phyloP scores from a whole-genome alignment of 1,140 invertebrate species.

The Drosophila busckii region DNA sequence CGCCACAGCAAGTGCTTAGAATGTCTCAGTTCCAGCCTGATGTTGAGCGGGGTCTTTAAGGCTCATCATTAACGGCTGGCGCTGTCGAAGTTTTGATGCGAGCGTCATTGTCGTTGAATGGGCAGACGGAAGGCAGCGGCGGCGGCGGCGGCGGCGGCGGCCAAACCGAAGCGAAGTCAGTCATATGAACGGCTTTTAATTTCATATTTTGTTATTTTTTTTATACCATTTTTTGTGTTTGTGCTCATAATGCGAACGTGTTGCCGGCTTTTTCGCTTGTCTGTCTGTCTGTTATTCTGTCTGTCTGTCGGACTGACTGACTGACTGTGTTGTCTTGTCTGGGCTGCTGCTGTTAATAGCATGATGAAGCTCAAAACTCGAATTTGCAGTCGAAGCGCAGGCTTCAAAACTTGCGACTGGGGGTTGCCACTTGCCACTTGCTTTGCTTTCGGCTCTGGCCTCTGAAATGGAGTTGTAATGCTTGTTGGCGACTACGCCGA shows the following conservation, averaged over 20 bases:
- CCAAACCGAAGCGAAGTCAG: too few relatives aligned
- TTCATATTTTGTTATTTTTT: conserved; percentile 62
- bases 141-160: too few relatives aligned
- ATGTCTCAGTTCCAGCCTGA: conserved; percentile 28
- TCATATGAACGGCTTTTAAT: conserved; percentile 72
- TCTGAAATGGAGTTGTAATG: conserved; percentile 60
- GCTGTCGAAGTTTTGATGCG: conserved; percentile 48
- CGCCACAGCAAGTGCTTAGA: conserved; percentile 38
- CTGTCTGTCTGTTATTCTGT: conserved; percentile 16
- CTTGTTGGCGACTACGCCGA: conserved; percentile 38
- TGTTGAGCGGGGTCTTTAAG: too few relatives aligned
- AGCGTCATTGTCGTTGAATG: conserved; percentile 16
- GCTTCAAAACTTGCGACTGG: conserved; percentile 7
- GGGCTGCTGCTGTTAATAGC: conserved; percentile 66
- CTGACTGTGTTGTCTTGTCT: conserved; percentile 22
- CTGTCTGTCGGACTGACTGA: conserved; percentile 22
- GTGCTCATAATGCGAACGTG: conserved; percentile 5
- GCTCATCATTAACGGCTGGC: conserved; percentile 38
- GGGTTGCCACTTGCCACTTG: conserved; percentile 13
- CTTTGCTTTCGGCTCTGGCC: conserved; percentile 1
- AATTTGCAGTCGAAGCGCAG: conserved; percentile 29
- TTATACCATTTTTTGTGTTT: conserved; percentile 1
- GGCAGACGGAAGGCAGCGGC: too few relatives aligned
- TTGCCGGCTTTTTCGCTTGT: conserved; percentile 12
- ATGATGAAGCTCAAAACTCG: conserved; percentile 46